These are phyloP conservation scores for Brachylomia viminalis DNA, from an alignment of 2,888 invertebrate species.

Conservation along the genomic window DNA sequence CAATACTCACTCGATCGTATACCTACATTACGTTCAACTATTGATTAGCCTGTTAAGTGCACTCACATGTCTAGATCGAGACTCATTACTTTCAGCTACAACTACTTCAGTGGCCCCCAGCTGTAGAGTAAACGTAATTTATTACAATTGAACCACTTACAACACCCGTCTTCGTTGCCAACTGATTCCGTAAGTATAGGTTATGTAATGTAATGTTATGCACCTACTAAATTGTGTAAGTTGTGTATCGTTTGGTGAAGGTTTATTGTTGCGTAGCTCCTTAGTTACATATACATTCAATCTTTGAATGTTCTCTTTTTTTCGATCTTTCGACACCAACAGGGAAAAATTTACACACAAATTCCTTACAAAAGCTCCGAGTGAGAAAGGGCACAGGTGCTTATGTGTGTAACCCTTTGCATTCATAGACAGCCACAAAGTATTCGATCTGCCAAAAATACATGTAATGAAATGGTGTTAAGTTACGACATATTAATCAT, in stretches of 20 bases:
- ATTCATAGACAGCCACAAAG: too few relatives aligned
- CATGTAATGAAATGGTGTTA: not conserved
- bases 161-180: conserved; percentile 10
- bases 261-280: not conserved
- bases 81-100: conserved; percentile 12
- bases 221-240: not conserved
- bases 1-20: not conserved
- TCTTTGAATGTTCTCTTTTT: not conserved
- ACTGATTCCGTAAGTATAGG: conserved; percentile 10
- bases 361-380: not conserved
- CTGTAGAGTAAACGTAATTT: conserved; percentile 35
- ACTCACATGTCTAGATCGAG: not conserved
- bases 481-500: not conserved
- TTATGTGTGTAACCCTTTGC: not conserved
- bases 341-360: not conserved
- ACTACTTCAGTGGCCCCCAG: conserved; percentile 24
- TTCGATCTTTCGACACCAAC: not conserved
- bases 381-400: too few relatives aligned
- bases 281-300: too few relatives aligned
- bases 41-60: conserved; percentile 22
- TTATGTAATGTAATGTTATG: not conserved
- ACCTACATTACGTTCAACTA: conserved; percentile 8
- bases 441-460: not conserved
- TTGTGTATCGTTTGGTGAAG: not conserved
- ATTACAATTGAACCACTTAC: conserved; percentile 33